Conservation (phyloP, 2,113 vertebrate species). For the Ploceus nigricollis region DNA sequence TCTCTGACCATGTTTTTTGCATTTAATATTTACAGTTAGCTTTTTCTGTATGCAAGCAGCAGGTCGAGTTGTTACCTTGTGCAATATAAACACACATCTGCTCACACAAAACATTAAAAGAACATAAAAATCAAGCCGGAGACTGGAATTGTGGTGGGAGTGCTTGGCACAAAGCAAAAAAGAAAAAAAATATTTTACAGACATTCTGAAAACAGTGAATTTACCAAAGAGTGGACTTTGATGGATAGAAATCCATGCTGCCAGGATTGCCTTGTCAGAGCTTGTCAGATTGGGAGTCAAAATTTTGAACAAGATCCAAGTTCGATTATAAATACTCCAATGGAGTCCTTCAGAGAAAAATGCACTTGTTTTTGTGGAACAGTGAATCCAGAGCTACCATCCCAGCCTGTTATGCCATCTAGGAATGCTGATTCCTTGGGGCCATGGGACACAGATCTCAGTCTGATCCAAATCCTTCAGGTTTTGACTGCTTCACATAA, state of each 20-base stretch:
- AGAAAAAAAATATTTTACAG: not conserved
- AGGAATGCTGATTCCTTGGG: not conserved
- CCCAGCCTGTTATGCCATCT: not conserved
- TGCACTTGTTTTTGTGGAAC: not conserved
- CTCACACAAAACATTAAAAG: not conserved
- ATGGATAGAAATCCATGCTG: not conserved
- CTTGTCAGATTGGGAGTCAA: not conserved
- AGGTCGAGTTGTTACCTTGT: not conserved
- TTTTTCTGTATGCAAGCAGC: not conserved
- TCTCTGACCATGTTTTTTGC: not conserved
- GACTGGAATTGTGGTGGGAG: not conserved
- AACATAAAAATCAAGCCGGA: not conserved
- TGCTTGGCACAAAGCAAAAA: not conserved
- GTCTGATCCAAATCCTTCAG: not conserved
- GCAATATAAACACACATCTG: not conserved
- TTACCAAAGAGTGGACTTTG: not conserved
- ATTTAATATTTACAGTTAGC: not conserved
- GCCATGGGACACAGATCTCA: not conserved
- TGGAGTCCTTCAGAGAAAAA: not conserved
- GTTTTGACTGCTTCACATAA: fast-evolving
- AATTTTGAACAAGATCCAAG: not conserved
- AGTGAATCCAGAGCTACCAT: not conserved
- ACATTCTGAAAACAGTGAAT: not conserved
- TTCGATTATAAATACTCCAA: not conserved
- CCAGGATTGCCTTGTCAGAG: not conserved